Conservation (phyloP, 2,113 vertebrate genomes). For the Canis aureus region DNA sequence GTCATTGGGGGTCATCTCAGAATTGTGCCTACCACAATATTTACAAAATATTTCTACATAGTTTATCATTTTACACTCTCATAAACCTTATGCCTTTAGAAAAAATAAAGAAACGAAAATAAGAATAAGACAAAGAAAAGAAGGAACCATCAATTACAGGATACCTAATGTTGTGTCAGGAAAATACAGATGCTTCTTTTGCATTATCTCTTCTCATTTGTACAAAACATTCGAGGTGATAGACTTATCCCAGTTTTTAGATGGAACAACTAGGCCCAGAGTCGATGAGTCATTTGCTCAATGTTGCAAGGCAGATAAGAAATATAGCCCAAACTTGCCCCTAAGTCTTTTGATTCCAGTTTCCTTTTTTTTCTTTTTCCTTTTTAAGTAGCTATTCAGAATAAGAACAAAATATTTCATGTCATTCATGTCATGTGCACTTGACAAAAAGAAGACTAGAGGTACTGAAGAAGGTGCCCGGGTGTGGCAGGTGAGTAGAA, state of each 20-base stretch:
- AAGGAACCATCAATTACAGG: constrained; percentile 14
- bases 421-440: neutral
- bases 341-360: constrained; percentile 20
- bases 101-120: constrained; percentile 19
- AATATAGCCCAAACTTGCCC: constrained; percentile 34
- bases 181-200: constrained; percentile 20
- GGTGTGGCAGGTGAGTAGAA: neutral
- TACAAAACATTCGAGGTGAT: constrained; percentile 11
- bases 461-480: neutral
- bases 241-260: neutral
- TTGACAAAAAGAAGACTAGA: constrained; percentile 16
- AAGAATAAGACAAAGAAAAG: neutral
- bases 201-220: constrained; percentile 8
- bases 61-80: constrained; percentile 47
- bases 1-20: neutral
- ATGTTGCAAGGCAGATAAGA: neutral
- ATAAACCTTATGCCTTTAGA: neutral
- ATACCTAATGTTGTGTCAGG: neutral
- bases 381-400: neutral
- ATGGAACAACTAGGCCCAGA: neutral
- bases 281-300: constrained; percentile 25
- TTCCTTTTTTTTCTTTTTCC: neutral
- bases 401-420: constrained; percentile 38
- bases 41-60: constrained; percentile 55
- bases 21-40: constrained; percentile 15